Evolutionary conservation across 2,888 invertebrate genomes (phyloP).

Genomic region (Gastrophysa polygoni): DNA sequence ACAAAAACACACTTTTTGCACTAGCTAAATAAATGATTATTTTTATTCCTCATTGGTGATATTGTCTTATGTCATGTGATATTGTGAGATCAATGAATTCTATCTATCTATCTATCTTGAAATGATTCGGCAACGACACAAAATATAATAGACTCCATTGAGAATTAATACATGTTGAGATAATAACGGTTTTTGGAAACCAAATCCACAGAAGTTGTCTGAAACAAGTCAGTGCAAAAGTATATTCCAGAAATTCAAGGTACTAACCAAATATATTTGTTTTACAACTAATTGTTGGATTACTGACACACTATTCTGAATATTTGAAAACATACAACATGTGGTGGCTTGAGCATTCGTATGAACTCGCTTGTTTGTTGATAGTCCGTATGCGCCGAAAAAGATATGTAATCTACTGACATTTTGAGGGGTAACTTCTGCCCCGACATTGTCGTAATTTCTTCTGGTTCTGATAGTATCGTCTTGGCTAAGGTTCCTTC

Average conservation of each 20-base stretch:
- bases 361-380: slow-evolving; percentile 98
- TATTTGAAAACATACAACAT: slow-evolving; percentile 67
- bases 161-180: too few relatives aligned
- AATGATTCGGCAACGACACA: too few relatives aligned
- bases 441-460: slow-evolving; percentile 93
- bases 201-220: too few relatives aligned
- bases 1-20: too few relatives aligned
- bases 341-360: slow-evolving; percentile 90
- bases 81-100: too few relatives aligned
- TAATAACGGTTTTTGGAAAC: too few relatives aligned
- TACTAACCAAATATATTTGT: too few relatives aligned
- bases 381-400: slow-evolving; percentile 98
- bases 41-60: too few relatives aligned
- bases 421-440: slow-evolving; percentile 95
- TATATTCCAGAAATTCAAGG: background rate
- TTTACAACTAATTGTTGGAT: background rate
- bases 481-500: slow-evolving; percentile 91
- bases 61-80: too few relatives aligned
- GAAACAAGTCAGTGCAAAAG: background rate
- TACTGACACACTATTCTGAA: background rate
- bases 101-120: too few relatives aligned
- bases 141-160: too few relatives aligned
- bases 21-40: too few relatives aligned
- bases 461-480: slow-evolving; percentile 96
- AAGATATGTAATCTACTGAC: slow-evolving; percentile 99